Evolutionary conservation across 2,113 vertebrate genomes (phyloP), one percentile per base, ranked within the genome.

Genomic region (Melanostigma gelatinosum): DNA sequence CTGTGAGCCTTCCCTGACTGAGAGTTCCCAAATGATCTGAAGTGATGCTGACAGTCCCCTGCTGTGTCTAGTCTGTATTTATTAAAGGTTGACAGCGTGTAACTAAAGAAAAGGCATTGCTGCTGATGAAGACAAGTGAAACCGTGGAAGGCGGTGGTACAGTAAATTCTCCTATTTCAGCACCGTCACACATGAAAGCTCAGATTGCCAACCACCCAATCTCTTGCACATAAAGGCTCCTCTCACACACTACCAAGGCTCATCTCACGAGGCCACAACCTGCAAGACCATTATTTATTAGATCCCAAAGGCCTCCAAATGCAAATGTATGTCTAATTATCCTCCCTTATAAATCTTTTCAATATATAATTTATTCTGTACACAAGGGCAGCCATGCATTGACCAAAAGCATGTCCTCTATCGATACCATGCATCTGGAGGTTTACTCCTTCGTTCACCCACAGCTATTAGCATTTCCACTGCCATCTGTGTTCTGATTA

Each of bases 1-100:
- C 32, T 32, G 20, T 8, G 32, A 75, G 36, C 27, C 11, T 68
- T 48, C 72, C 46, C 61, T 63, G n/a, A 71, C 40, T 68, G 77
- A 64, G 87, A 69, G 70, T 79, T 77, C 48, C 50, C 48, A 70
- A 86, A 85, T 81, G 84, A 89, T 57, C 67, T 77, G 72, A 83
- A 85, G 76, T 38, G 70, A 70, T 64, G 66, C 78, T 81, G 90
- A 91, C 87, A 82, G 87, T 76, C 50, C 15, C 82, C 54, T 68
- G 77, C 87, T 92, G 90, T 72, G 85, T 75, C 73, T 74, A 24
- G 76, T 87, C 82, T 83, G 77, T 75, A 75, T 89, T 81, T 82
- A 91, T 91, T 85, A 90, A 86, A 90, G 84, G 64, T 79, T 87
- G 87, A 89, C 87, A 85, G 84, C 1, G 79, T 84, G 88, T 84